phyloP scores from a whole-genome alignment of 92 coral and sea anemone genomes.

The Nematostella vectensis region DNA sequence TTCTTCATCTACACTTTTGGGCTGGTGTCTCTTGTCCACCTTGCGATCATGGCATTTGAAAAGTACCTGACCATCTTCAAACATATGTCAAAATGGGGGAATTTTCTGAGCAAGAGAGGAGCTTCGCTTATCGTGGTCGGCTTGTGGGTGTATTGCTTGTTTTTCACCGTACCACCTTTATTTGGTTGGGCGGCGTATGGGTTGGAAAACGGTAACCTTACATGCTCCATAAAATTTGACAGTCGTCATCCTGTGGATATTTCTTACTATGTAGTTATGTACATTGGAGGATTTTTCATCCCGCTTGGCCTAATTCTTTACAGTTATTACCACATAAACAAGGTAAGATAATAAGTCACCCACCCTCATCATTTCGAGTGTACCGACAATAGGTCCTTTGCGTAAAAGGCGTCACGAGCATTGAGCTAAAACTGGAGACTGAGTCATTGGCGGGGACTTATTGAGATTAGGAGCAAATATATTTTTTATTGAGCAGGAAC shows the following conservation, averaged over 20 bases:
- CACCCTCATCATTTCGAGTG: too few species aligned
- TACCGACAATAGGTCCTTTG: too few species aligned
- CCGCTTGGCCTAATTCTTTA: conserved; percentile 28
- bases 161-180: conserved; percentile 39
- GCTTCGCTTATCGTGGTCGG: conserved; percentile 18
- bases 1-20: conserved; percentile 53
- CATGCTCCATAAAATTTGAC: conserved; percentile 54
- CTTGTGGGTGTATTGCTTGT: conserved; percentile 38
- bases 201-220: conserved; percentile 38
- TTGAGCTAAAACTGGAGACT: too few species aligned
- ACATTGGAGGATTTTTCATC: conserved; percentile 35
- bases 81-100: conserved; percentile 20
- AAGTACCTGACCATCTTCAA: conserved; percentile 47
- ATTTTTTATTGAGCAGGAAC: too few species aligned
- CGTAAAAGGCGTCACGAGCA: too few species aligned
- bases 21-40: conserved; percentile 42
- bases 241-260: conserved; percentile 23
- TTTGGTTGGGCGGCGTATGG: conserved; percentile 52
- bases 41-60: conserved; percentile 44
- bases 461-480: too few species aligned
- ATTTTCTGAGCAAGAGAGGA: conserved; percentile 24
- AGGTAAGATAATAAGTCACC: conserved; percentile 4
- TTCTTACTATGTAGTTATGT: conserved; percentile 39
- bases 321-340: conserved; percentile 27
- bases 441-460: too few species aligned